A percentile compares a stretch with the other conserved stretches of the same genome.
phyloP scores from a whole-genome alignment of 2,113 vertebrate species.

The Pagrus major region DNA sequence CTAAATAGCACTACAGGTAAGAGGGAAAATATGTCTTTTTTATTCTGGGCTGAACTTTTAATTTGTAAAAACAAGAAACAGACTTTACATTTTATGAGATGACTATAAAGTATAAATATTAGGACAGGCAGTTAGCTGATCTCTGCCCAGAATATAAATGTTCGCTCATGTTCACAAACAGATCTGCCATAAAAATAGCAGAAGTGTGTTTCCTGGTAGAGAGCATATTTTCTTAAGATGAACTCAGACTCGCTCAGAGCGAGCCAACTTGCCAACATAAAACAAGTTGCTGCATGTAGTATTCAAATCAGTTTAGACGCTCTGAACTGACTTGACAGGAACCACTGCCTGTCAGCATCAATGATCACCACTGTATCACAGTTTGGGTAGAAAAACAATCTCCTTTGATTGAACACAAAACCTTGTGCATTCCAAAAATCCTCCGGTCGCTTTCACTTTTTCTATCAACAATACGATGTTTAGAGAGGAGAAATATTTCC shows the following conservation, averaged over 20 bases:
- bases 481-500: slow-evolving; percentile 32
- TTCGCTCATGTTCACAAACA: slow-evolving; percentile 12
- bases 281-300: slow-evolving; percentile 55
- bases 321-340: slow-evolving; percentile 48
- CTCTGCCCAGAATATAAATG: background rate
- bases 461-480: slow-evolving; percentile 12
- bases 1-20: no score
- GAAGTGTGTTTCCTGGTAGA: slow-evolving; percentile 17
- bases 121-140: background rate
- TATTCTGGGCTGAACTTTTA: no score
- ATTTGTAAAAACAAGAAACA: background rate
- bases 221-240: slow-evolving; percentile 23
- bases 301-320: slow-evolving; percentile 37
- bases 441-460: background rate
- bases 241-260: slow-evolving; percentile 28
- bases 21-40: no score
- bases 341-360: slow-evolving; percentile 41
- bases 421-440: background rate
- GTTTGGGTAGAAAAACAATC: background rate
- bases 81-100: background rate
- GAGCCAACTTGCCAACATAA: slow-evolving; percentile 34
- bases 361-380: slow-evolving; percentile 19
- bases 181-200: slow-evolving; percentile 6
- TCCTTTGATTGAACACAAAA: slow-evolving; percentile 25
- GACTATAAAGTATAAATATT: background rate